Percentiles rank a stretch among this genome's conserved stretches.
phyloP scores from a whole-genome alignment of 2,888 invertebrate genomes.

The Sclerodermus sp. region DNA sequence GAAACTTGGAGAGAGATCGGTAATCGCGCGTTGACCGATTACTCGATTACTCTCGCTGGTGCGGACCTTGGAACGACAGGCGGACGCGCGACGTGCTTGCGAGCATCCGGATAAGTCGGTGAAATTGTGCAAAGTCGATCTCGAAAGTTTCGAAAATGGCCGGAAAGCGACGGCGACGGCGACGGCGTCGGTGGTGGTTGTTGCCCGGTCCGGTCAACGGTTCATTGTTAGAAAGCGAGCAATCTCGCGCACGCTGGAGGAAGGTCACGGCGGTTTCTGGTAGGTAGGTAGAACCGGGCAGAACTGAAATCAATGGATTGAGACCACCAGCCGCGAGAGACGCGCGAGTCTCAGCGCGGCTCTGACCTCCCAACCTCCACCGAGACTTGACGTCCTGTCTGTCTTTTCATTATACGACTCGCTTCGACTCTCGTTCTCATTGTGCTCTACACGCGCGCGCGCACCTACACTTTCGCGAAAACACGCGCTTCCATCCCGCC shows the following conservation, averaged over 20 bases:
- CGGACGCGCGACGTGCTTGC: no score
- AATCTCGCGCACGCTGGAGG: conserved; percentile 13
- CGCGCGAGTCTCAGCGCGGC: conserved; percentile 25
- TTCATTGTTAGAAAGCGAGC: conserved; percentile 24
- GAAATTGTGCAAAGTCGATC: not conserved
- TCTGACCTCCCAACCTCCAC: conserved; percentile 36
- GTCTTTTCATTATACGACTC: conserved; percentile 23
- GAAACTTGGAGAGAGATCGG: no score
- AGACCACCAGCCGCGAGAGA: conserved; percentile 40
- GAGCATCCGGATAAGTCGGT: not conserved
- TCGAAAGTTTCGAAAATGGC: conserved; percentile 6
- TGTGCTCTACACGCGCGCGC: no score
- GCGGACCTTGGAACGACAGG: no score
- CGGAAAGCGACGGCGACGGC: conserved; percentile 17
- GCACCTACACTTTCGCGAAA: no score
- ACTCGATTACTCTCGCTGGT: no score
- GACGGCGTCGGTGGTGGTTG: conserved; percentile 10
- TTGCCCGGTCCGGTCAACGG: conserved; percentile 34
- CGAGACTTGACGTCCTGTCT: conserved; percentile 32
- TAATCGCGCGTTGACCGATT: no score
- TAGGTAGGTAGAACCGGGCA: not conserved
- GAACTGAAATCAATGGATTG: conserved; percentile 27
- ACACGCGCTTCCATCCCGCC: no score
- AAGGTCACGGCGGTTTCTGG: conserved; percentile 6
- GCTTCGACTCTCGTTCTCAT: conserved; percentile 21